Evolutionary conservation across 2,797 vertebrate species (phyloP).

Genomic region (Momotus momota): DNA sequence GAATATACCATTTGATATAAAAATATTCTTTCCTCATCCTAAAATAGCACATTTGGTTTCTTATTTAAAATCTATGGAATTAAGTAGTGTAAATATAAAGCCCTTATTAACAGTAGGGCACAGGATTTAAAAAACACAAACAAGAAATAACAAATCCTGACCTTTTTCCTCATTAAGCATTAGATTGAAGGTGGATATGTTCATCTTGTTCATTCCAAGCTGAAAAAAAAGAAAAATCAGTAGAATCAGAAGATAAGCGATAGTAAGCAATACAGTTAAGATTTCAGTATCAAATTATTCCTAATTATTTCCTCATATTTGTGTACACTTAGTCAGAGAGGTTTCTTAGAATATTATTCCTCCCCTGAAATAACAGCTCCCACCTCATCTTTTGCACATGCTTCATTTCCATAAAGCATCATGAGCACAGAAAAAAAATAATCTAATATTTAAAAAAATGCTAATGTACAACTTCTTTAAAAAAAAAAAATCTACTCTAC

Average conservation of each 20-base stretch:
- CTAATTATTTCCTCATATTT: not conserved
- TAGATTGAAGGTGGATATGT: constrained; percentile 24
- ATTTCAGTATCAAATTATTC: not conserved
- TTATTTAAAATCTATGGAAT: not conserved
- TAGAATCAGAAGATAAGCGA: not conserved
- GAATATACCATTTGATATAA: fast-evolving
- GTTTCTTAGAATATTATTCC: not conserved
- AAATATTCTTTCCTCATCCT: not conserved
- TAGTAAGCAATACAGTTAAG: not conserved
- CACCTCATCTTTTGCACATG: not conserved
- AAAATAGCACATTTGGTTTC: not conserved
- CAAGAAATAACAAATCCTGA: not conserved
- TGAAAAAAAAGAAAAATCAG: constrained; percentile 22
- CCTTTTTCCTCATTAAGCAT: constrained; percentile 63
- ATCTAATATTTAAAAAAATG: not conserved
- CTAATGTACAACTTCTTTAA: not conserved
- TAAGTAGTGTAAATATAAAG: not conserved
- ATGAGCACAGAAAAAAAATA: not conserved
- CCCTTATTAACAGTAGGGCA: not conserved
- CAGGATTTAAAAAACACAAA: not conserved
- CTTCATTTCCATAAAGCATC: not conserved
- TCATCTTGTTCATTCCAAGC: constrained; percentile 57
- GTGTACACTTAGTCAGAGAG: not conserved
- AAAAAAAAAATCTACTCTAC: not conserved
- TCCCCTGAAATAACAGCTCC: not conserved